A percentile compares a stretch with the other conserved stretches of the same genome.
Evolutionary conservation across 2,888 invertebrate species (phyloP).

Genomic region (Noctua fimbriata): DNA sequence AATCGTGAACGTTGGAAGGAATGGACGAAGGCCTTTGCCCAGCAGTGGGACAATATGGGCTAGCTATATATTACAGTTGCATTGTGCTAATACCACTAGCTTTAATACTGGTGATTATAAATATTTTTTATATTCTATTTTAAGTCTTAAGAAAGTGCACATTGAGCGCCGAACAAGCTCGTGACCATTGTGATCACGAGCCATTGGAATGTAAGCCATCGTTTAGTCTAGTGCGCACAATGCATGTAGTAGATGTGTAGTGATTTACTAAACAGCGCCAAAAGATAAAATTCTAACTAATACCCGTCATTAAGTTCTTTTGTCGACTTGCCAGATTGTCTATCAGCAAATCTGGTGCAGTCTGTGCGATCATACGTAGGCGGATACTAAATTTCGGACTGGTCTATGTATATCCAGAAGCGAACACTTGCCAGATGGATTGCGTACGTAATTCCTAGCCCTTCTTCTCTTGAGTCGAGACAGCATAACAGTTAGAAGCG

Average conservation of each 20-base stretch:
- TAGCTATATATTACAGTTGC: not conserved
- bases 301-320: conserved; percentile 24
- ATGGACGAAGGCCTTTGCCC: too few relatives aligned
- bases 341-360: conserved; percentile 27
- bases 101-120: not conserved
- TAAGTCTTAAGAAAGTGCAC: not conserved
- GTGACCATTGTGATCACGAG: conserved; percentile 3
- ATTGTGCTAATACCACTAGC: not conserved
- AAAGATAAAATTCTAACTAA: conserved; percentile 16
- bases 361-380: conserved; percentile 1
- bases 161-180: not conserved
- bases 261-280: conserved; percentile 34
- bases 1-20: too few relatives aligned
- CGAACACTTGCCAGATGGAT: conserved; percentile 18
- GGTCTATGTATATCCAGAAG: conserved; percentile 14
- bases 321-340: conserved; percentile 48
- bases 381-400: conserved; percentile 5
- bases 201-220: conserved; percentile 1
- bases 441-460: not conserved
- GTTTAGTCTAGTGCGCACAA: not conserved
- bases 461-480: not conserved
- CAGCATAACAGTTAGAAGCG: not conserved
- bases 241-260: not conserved
- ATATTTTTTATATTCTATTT: not conserved
- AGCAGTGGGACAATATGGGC: too few relatives aligned